Evolutionary conservation across 2,888 invertebrate genomes (phyloP).

Genomic region (Eurytoma californica): DNA sequence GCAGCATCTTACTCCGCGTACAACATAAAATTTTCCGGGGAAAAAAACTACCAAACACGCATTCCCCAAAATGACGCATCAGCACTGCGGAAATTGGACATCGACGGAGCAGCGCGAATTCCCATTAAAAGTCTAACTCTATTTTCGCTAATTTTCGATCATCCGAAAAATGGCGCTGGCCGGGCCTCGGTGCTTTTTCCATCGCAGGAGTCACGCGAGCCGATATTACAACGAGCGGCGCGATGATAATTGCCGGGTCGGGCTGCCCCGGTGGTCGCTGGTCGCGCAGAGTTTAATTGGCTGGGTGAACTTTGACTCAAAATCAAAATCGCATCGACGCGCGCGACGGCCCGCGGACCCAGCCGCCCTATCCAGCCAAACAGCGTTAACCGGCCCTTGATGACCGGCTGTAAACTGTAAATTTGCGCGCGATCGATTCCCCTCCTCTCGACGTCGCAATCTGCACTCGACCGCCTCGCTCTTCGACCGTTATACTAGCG

Average conservation of each 20-base stretch:
- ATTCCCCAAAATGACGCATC: no score
- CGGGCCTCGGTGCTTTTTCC: not conserved
- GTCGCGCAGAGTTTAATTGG: slow-evolving; percentile 38
- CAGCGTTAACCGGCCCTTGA: slow-evolving; percentile 27
- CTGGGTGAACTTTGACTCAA: slow-evolving; percentile 36
- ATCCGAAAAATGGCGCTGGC: no score
- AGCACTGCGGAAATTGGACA: no score
- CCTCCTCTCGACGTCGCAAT: no score
- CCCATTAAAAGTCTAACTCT: no score
- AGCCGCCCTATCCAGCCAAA: slow-evolving; percentile 17
- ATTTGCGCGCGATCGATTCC: slow-evolving; percentile 7
- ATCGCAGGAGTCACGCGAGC: not conserved
- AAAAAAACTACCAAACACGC: no score
- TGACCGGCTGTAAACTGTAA: not conserved
- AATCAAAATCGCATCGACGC: not conserved
- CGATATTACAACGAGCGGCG: slow-evolving; percentile 7
- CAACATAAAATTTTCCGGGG: no score
- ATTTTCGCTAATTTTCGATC: no score
- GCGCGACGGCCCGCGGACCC: not conserved
- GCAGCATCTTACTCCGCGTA: no score
- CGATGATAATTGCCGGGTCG: slow-evolving; percentile 23
- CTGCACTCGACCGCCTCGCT: no score
- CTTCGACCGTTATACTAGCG: not conserved
- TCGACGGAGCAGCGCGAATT: no score
- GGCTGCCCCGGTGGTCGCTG: slow-evolving; percentile 24